These are phyloP conservation scores for Xyrichtys novacula DNA, from an alignment of 2,797 vertebrate species.

Conservation along the genomic window DNA sequence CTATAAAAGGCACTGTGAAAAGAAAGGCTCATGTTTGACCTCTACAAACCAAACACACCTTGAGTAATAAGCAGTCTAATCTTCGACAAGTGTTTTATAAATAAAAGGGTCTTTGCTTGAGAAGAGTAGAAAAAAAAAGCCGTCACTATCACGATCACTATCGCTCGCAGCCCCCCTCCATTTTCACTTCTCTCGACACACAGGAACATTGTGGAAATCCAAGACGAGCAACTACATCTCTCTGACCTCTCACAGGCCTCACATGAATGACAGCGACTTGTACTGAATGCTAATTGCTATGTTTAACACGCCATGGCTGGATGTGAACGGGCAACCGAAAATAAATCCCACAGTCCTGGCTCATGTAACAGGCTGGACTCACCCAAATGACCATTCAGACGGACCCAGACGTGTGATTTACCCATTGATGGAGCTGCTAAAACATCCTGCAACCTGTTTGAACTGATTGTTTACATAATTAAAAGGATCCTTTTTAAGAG, in stretches of 20 bases:
- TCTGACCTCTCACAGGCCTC: slow-evolving; percentile 48
- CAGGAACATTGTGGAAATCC: slow-evolving; percentile 30
- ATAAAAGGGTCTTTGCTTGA: slow-evolving; percentile 56
- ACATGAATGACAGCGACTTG: slow-evolving; percentile 44
- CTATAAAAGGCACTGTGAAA: slow-evolving; percentile 88
- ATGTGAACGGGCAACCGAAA: slow-evolving; percentile 41
- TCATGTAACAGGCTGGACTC: slow-evolving; percentile 24
- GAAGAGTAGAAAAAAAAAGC: slow-evolving; percentile 54
- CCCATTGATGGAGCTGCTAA: slow-evolving; percentile 89
- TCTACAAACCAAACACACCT: slow-evolving; percentile 54
- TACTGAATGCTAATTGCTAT: slow-evolving; percentile 51
- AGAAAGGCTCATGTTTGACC: slow-evolving; percentile 84
- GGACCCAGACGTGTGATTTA: slow-evolving; percentile 10
- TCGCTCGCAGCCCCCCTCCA: slow-evolving; percentile 2
- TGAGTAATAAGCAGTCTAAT: slow-evolving; percentile 36
- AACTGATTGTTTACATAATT: slow-evolving; percentile 84
- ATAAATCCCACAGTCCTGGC: slow-evolving; percentile 46
- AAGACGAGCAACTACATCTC: slow-evolving; percentile 18
- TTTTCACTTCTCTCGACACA: slow-evolving; percentile 26
- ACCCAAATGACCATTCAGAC: slow-evolving; percentile 7
- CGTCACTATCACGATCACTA: slow-evolving; percentile 18
- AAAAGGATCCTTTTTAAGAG: slow-evolving; percentile 66
- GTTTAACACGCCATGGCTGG: slow-evolving; percentile 34
- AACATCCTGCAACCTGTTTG: slow-evolving; percentile 69
- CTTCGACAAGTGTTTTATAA: slow-evolving; percentile 48